Percentiles rank a stretch among this genome's conserved stretches.
Conservation (phyloP, 2,888 invertebrate species). For the Heliconius cydno region DNA sequence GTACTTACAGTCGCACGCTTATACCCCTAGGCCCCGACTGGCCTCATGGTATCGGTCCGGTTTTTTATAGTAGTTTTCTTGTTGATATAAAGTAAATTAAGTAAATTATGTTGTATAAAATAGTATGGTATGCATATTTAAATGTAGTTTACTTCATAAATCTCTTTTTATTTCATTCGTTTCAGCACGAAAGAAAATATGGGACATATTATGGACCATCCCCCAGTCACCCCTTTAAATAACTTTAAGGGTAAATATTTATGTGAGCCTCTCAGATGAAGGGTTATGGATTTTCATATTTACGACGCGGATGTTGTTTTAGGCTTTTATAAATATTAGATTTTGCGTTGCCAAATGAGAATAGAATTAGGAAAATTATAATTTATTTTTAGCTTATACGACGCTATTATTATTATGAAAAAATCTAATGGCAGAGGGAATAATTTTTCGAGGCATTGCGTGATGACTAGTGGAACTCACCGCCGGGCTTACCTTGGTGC, state of each 20-base stretch:
- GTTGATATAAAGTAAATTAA: not conserved
- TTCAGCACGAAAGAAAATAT: constrained; percentile 30
- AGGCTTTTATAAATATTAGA: constrained; percentile 29
- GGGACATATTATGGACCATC: constrained; percentile 24
- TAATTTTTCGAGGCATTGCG: not conserved
- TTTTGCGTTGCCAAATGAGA: not conserved
- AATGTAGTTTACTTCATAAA: not conserved
- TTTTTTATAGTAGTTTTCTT: not conserved
- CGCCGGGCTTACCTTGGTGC: not conserved
- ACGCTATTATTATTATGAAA: not conserved
- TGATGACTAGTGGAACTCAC: not conserved
- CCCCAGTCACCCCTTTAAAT: constrained; percentile 30
- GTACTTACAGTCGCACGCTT: too few species aligned
- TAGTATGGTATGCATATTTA: not conserved
- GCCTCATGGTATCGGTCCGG: too few species aligned
- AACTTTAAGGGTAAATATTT: constrained; percentile 24
- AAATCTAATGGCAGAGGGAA: not conserved
- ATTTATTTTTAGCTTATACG: not conserved
- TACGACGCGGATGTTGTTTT: constrained; percentile 17
- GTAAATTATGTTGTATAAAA: not conserved
- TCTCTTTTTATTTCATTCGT: constrained; percentile 3
- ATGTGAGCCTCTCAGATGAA: constrained; percentile 22
- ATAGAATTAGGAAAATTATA: not conserved
- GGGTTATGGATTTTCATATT: constrained; percentile 26
- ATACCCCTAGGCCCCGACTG: too few species aligned